A percentile compares a stretch with the other conserved stretches of the same genome.
phyloP scores from a whole-genome alignment of 2,113 vertebrate genomes.

The Lophura nycthemera region DNA sequence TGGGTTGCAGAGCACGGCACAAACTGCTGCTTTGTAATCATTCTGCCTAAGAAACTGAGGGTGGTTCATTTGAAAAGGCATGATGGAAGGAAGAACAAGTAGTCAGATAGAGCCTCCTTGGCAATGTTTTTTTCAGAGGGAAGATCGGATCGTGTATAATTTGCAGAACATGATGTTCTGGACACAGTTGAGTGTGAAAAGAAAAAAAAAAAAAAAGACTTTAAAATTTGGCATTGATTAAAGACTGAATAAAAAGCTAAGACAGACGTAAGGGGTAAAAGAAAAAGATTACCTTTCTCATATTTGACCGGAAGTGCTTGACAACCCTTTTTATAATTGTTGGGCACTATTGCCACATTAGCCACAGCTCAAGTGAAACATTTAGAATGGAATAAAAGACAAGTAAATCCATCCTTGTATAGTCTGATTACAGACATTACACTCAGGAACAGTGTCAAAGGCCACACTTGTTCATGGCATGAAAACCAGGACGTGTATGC shows the following conservation, averaged over 20 bases:
- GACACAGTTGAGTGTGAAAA: not conserved
- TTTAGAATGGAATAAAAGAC: slow-evolving; percentile 7
- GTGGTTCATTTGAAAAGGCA: not conserved
- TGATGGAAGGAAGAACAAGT: not conserved
- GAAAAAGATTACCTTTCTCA: not conserved
- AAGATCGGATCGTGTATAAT: not conserved
- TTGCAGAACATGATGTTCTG: not conserved
- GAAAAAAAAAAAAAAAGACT: not conserved
- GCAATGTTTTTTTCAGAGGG: not conserved
- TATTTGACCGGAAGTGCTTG: not conserved
- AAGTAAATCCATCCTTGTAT: not conserved
- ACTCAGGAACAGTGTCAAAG: not conserved
- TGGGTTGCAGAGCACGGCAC: not conserved
- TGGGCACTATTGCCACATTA: not conserved
- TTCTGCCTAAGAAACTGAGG: not conserved
- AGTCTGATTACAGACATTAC: not conserved
- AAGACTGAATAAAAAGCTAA: slow-evolving; percentile 26
- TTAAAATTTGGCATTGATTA: not conserved
- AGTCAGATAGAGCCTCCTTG: not conserved
- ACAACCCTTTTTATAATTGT: not conserved
- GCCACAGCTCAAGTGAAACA: not conserved
- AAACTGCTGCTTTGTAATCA: not conserved
- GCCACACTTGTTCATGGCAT: not conserved
- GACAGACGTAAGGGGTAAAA: not conserved
- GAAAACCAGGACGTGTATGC: not conserved